Percentiles rank a stretch among this genome's conserved stretches.
phyloP scores from a whole-genome alignment of 2,113 vertebrate species.

The Bubo scandiacus region DNA sequence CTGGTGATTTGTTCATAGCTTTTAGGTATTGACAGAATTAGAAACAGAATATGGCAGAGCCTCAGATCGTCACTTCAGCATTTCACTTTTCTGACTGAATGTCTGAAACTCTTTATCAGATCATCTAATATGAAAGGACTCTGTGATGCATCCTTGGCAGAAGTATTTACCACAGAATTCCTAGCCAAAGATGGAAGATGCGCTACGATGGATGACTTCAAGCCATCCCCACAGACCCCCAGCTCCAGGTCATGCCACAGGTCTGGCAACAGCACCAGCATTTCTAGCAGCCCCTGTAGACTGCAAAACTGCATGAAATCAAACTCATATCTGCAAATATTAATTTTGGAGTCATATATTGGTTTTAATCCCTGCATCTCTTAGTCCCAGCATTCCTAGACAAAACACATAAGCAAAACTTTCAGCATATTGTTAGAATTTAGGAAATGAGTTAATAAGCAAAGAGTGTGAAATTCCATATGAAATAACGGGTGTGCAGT shows the following conservation, averaged over 20 bases:
- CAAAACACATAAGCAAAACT: background rate
- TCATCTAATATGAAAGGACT: background rate
- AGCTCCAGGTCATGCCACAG: background rate
- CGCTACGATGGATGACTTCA: background rate
- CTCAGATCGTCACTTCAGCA: background rate
- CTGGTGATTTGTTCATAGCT: background rate
- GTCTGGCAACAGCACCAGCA: background rate
- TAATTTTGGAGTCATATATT: background rate
- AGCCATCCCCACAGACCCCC: background rate
- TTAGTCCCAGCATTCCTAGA: background rate
- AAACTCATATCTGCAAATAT: background rate
- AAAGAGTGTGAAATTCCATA: background rate
- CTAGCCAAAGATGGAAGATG: background rate
- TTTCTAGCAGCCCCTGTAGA: background rate
- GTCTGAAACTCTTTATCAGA: background rate
- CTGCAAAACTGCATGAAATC: background rate
- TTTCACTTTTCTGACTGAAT: background rate
- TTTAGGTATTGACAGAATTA: background rate
- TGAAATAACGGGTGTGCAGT: background rate
- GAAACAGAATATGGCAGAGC: background rate
- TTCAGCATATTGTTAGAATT: background rate
- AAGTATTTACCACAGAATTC: background rate
- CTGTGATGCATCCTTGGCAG: background rate
- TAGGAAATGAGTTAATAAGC: background rate
- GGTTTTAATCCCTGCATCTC: background rate